These are phyloP conservation scores for Chloebia gouldiae DNA, from an alignment of 2,113 vertebrate species.

Conservation along the genomic window DNA sequence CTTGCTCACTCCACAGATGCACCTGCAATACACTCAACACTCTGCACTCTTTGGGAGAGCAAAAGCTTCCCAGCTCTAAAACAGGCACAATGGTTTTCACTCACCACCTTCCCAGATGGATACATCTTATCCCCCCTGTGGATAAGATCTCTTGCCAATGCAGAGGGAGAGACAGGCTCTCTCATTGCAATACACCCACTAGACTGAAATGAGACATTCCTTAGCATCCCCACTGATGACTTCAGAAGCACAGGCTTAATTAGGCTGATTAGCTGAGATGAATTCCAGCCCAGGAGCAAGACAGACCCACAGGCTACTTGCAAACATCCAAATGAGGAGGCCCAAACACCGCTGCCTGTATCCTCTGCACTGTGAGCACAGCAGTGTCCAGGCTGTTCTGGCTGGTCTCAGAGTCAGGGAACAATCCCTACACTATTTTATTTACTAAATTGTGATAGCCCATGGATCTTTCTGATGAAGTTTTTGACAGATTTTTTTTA, in stretches of 20 bases:
- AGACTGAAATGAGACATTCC: neutral
- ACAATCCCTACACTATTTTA: neutral
- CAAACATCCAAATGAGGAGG: neutral
- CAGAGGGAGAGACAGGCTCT: neutral
- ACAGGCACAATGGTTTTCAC: rapidly evolving
- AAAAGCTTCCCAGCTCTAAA: neutral
- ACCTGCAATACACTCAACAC: neutral
- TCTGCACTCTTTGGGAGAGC: neutral
- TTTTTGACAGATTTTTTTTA: neutral
- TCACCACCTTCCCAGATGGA: neutral
- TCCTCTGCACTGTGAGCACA: neutral
- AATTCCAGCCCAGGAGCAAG: neutral
- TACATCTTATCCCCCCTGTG: neutral
- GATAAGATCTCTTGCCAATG: neutral
- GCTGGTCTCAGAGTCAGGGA: neutral
- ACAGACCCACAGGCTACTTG: neutral
- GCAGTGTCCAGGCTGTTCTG: neutral
- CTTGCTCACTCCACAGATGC: neutral
- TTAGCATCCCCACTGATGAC: neutral
- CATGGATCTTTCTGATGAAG: neutral
- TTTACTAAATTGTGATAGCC: neutral
- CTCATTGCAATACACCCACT: neutral
- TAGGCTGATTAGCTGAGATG: neutral
- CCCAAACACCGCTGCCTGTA: rapidly evolving
- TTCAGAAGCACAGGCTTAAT: neutral